These are phyloP conservation scores for Pantelozetes paolii DNA, from an alignment of 2,888 invertebrate genomes.

Conservation along the genomic window DNA sequence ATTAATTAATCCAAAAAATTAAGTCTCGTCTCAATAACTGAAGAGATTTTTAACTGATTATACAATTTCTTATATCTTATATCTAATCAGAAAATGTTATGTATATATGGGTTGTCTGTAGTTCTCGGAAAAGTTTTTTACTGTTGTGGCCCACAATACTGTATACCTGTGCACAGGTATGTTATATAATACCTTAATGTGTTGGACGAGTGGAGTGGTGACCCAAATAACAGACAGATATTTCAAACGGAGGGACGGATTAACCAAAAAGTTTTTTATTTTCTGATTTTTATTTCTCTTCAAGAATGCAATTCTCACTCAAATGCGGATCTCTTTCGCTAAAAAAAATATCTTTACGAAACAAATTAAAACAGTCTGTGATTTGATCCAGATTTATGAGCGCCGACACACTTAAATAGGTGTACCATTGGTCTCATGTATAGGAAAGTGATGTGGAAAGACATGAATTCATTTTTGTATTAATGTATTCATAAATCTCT, in stretches of 20 bases:
- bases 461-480: not conserved
- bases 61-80: no score
- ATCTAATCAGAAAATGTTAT: not conserved
- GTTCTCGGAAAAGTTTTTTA: not conserved
- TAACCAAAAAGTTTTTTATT: not conserved
- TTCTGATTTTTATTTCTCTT: not conserved
- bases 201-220: not conserved
- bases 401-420: not conserved
- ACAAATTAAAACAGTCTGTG: not conserved
- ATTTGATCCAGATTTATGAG: conserved; percentile 7
- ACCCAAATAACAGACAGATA: not conserved
- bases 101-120: not conserved
- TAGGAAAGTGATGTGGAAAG: not conserved
- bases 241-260: not conserved
- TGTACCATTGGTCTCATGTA: not conserved
- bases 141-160: not conserved
- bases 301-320: not conserved
- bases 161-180: not conserved
- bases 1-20: no score
- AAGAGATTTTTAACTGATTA: no score
- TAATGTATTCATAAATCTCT: not conserved
- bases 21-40: no score
- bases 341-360: not conserved
- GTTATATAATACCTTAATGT: not conserved
- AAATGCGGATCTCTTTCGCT: conserved; percentile 7